phyloP scores from a whole-genome alignment of 1,140 invertebrate species.

The Trichomalopsis sarcophagae region DNA sequence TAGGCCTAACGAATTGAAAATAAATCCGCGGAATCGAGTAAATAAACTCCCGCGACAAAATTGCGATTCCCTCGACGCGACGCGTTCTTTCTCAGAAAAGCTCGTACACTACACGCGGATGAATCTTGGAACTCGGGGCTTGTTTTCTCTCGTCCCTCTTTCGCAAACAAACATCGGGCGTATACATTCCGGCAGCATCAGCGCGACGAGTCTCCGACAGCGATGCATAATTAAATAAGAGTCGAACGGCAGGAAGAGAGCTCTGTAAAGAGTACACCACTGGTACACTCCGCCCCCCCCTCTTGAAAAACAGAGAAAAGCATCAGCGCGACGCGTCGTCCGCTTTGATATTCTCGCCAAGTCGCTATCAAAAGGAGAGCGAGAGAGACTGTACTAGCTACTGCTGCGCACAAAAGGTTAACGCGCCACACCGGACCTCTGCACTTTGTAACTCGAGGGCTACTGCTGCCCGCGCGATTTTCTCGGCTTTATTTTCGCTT shows the following conservation, averaged over 20 bases:
- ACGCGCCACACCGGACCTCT: background rate
- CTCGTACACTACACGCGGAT: background rate
- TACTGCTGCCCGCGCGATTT: too few relatives aligned
- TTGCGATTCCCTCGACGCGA: background rate
- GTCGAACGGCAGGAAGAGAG: background rate
- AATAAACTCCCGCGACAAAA: too few relatives aligned
- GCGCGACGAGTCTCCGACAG: background rate
- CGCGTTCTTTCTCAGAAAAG: background rate
- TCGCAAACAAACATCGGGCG: background rate
- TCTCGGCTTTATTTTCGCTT: constrained; percentile 19
- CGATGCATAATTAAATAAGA: constrained; percentile 10
- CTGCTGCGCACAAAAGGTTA: background rate
- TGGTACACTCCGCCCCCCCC: background rate
- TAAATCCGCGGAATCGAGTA: too few relatives aligned
- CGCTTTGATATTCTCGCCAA: constrained; percentile 29
- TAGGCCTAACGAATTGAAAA: too few relatives aligned
- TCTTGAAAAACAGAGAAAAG: background rate
- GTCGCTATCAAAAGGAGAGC: constrained; percentile 10
- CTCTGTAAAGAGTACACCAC: background rate
- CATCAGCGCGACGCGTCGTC: background rate
- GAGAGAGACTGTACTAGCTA: background rate
- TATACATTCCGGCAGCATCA: background rate
- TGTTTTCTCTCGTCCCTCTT: background rate
- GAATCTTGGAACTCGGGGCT: background rate
- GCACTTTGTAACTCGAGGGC: constrained; percentile 7